Conservation (phyloP, 2,797 vertebrate species). For the Pseudochirops corinnae region DNA sequence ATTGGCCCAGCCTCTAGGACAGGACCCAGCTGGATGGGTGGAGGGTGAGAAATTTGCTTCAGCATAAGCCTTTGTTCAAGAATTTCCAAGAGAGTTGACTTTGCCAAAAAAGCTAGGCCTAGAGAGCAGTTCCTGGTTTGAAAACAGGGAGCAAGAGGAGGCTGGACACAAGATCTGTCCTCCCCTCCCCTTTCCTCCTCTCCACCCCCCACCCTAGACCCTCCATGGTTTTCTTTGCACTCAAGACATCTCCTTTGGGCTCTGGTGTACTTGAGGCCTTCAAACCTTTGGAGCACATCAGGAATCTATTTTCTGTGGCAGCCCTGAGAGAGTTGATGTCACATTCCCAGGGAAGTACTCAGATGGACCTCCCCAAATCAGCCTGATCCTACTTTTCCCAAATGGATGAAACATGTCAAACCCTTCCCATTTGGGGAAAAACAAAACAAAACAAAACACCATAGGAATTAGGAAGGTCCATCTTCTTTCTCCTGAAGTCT, state of each 20-base stretch:
- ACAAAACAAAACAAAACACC: not conserved
- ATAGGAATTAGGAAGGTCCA: fast-evolving
- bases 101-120: not conserved
- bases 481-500: not conserved
- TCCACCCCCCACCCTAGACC: no score
- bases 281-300: constrained; percentile 31
- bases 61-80: constrained; percentile 15
- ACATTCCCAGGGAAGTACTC: not conserved
- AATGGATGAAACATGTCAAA: not conserved
- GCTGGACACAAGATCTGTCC: no score
- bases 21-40: not conserved
- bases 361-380: constrained; percentile 6
- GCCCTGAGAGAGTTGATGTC: not conserved
- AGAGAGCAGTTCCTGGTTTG: not conserved
- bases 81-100: not conserved
- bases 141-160: not conserved
- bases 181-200: no score
- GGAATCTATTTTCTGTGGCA: constrained; percentile 51
- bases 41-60: not conserved
- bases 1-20: constrained; percentile 56
- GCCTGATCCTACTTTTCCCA: constrained; percentile 3
- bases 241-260: fast-evolving
- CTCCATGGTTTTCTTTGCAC: fast-evolving
- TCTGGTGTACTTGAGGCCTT: not conserved
- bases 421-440: not conserved